These are phyloP conservation scores for Lasioglossum pauxillum DNA, from an alignment of 2,888 invertebrate genomes.

Conservation along the genomic window DNA sequence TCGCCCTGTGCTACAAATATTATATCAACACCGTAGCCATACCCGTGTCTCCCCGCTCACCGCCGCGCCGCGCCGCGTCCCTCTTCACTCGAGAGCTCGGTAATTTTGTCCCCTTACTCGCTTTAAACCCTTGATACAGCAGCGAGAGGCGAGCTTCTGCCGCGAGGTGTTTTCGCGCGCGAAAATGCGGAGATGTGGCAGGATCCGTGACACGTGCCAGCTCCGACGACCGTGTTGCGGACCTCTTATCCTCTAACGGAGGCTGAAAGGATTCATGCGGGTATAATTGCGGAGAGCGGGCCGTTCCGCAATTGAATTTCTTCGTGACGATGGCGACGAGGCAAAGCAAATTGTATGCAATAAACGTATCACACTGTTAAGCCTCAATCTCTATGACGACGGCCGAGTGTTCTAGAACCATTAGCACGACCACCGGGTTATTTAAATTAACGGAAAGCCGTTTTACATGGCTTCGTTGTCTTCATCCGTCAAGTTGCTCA, in stretches of 20 bases:
- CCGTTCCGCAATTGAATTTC: constrained; percentile 34
- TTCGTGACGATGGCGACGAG: background rate
- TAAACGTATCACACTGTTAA: constrained; percentile 1
- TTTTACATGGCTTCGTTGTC: background rate
- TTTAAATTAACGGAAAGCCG: background rate
- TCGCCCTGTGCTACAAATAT: constrained; percentile 71
- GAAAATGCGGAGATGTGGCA: background rate
- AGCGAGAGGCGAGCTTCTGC: background rate
- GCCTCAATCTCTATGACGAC: background rate
- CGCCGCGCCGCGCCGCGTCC: background rate
- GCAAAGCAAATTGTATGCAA: constrained; percentile 24
- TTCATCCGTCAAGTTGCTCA: background rate
- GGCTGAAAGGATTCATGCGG: background rate
- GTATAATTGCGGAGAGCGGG: constrained; percentile 17
- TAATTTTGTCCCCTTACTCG: constrained; percentile 64
- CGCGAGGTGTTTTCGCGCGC: constrained; percentile 1
- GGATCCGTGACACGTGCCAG: background rate
- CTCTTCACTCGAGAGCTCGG: constrained; percentile 56
- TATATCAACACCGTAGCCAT: constrained; percentile 59
- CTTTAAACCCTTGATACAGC: constrained; percentile 41
- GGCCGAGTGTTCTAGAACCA: background rate
- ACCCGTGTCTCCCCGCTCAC: background rate
- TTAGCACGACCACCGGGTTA: background rate
- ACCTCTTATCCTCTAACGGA: background rate
- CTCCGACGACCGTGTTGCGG: background rate